Evolutionary conservation across 1,140 invertebrate genomes (phyloP), one percentile per base, ranked within the genome.

Genomic region (Choristoneura fumiferana): DNA sequence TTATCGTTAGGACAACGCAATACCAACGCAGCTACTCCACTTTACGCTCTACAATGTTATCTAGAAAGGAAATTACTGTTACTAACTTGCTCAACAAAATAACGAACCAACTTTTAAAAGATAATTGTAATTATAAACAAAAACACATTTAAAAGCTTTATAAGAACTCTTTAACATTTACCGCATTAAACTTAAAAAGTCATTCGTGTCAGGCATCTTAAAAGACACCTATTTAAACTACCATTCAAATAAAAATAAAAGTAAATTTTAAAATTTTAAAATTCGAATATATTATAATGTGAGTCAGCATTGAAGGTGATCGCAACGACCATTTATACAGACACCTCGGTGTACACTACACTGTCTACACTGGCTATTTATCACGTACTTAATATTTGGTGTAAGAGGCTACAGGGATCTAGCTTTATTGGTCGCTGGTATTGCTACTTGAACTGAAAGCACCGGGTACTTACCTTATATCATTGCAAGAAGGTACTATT

Each of bases 31-130:
- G 43, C 43, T 29, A 49, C 22, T 29, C 22, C 43, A 33, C 12
- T 49, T 49, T 49, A 43, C 22, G 43, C 22, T 49, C 43, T 49
- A 18, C 43, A 49, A 33, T 49, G 43, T 49, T 49, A 49, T 49
- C 43, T 49, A 49, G n/a, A 49, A 49, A 49, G 43, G 43, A 49
- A 12, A 49, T 49, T 49, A 49, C 43, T 49, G 43, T 49, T 49
- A 49, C 43, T 22, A n/a, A 29, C 18, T 49, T 49, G 22, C 43
- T 49, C 43, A 49, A 49, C 43, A 49, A 29, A 49, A 49, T 17
- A 49, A 49, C 12, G 43, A 49, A 49, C 43, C 43, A 17, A n/a
- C 43, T 49, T 49, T 49, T 29, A 6, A 43, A 43, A 49, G 43
- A 49, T 49, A 49, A 49, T 33, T n/a, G 12, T 29, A 29, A 29